Evolutionary conservation across 2,888 invertebrate genomes (phyloP).

Genomic region (Euplexia lucipara): DNA sequence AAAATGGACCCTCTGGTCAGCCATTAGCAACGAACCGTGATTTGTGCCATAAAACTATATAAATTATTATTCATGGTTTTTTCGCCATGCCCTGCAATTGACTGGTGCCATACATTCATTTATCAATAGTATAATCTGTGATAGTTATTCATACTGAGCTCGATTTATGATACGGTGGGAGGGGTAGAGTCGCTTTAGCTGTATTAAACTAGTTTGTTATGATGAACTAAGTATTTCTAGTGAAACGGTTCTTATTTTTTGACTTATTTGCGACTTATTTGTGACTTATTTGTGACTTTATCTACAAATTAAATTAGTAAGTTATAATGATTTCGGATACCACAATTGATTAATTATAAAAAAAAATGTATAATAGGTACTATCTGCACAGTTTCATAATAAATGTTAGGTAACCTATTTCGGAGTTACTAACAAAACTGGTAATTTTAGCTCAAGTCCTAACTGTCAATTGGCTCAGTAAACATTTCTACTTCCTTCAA

Average conservation of each 20-base stretch:
- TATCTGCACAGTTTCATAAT: too few relatives aligned
- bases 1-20: constrained; percentile 75
- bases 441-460: constrained; percentile 14
- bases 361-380: too few relatives aligned
- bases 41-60: constrained; percentile 80
- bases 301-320: too few relatives aligned
- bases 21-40: constrained; percentile 85
- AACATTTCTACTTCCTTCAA: constrained; percentile 50
- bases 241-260: too few relatives aligned
- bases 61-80: constrained; percentile 85
- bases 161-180: constrained; percentile 75
- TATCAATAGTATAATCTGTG: constrained; percentile 88
- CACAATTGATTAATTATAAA: too few relatives aligned
- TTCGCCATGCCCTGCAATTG: constrained; percentile 80
- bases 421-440: neutral
- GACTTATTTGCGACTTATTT: too few relatives aligned
- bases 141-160: constrained; percentile 86
- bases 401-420: too few relatives aligned
- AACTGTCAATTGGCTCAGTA: constrained; percentile 26
- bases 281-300: too few relatives aligned
- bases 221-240: too few relatives aligned
- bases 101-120: constrained; percentile 81
- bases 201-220: constrained; percentile 28
- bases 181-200: constrained; percentile 71
- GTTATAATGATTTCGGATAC: too few relatives aligned